These are phyloP conservation scores for Helleia helle DNA, from an alignment of 2,888 invertebrate species.

Conservation along the genomic window DNA sequence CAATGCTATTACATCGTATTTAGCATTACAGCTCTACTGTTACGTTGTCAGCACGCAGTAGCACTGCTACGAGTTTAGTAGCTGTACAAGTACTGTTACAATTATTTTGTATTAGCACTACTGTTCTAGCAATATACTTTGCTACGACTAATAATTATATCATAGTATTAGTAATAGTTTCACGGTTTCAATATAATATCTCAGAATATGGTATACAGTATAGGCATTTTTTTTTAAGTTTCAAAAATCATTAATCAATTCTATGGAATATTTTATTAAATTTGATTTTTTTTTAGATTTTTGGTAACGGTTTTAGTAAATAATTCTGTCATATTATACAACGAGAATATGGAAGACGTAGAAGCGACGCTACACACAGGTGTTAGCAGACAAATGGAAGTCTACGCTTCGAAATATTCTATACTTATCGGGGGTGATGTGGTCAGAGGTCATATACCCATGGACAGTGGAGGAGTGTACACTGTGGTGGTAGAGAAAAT, in stretches of 20 bases:
- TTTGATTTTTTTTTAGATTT: slow-evolving; percentile 31
- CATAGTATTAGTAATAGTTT: too few relatives aligned
- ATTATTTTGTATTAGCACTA: too few relatives aligned
- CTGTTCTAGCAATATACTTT: too few relatives aligned
- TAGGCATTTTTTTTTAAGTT: too few relatives aligned
- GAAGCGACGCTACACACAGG: slow-evolving; percentile 28
- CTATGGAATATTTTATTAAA: neutral
- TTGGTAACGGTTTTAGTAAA: slow-evolving; percentile 28
- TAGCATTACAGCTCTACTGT: too few relatives aligned
- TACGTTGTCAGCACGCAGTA: too few relatives aligned
- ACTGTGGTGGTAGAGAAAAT: slow-evolving; percentile 31
- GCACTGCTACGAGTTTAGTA: too few relatives aligned
- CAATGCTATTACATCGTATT: too few relatives aligned
- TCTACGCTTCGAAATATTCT: slow-evolving; percentile 39
- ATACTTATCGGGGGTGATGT: slow-evolving; percentile 26
- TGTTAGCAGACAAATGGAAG: slow-evolving; percentile 35
- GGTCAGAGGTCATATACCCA: slow-evolving; percentile 22
- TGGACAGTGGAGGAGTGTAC: slow-evolving; percentile 47
- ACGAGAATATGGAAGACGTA: slow-evolving; percentile 33
- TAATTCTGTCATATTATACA: slow-evolving; percentile 28
- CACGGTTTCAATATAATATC: too few relatives aligned
- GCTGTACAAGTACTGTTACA: too few relatives aligned
- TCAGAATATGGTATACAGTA: too few relatives aligned
- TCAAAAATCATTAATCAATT: neutral
- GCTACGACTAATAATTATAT: too few relatives aligned